Percentiles rank a stretch among this genome's conserved stretches.
These are phyloP conservation scores for Dascyllus trimaculatus DNA, from an alignment of 2,113 vertebrate genomes.

Conservation along the genomic window DNA sequence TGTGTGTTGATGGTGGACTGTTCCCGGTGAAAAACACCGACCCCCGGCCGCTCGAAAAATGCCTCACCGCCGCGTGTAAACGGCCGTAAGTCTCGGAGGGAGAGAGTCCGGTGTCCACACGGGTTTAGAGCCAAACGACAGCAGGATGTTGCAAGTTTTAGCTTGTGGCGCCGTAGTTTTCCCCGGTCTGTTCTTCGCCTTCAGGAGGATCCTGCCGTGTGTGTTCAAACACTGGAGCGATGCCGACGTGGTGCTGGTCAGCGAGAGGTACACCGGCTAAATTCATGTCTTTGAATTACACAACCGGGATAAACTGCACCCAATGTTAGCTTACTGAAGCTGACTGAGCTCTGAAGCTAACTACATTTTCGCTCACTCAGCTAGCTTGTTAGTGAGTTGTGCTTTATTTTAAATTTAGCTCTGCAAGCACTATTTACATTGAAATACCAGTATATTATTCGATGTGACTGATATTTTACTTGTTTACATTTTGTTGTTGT, in stretches of 20 bases:
- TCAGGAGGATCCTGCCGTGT: conserved; percentile 80
- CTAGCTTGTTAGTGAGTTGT: conserved; percentile 30
- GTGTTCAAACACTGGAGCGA: conserved; percentile 84
- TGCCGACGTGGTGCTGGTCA: conserved; percentile 87
- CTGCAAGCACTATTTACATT: no score
- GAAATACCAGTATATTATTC: no score
- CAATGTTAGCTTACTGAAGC: not conserved
- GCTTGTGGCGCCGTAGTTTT: conserved; percentile 84
- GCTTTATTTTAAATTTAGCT: not conserved
- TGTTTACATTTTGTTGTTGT: not conserved
- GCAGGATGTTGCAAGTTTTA: conserved; percentile 84
- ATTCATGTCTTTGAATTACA: not conserved
- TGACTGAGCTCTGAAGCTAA: conserved; percentile 24
- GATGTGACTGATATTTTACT: not conserved
- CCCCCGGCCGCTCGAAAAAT: conserved; percentile 53
- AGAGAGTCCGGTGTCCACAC: conserved; percentile 40
- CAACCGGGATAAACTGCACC: not conserved
- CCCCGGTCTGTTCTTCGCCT: conserved; percentile 84
- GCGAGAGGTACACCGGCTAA: conserved; percentile 82
- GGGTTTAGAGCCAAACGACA: conserved; percentile 23
- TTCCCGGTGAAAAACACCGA: conserved; percentile 58
- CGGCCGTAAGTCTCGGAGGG: conserved; percentile 7
- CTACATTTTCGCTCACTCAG: conserved; percentile 8
- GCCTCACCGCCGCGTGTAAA: conserved; percentile 59
- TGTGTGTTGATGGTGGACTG: conserved; percentile 46